Percentiles rank a stretch among this genome's conserved stretches.
Conservation (phyloP, 2,797 vertebrate species). For the Iguana delicatissima region DNA sequence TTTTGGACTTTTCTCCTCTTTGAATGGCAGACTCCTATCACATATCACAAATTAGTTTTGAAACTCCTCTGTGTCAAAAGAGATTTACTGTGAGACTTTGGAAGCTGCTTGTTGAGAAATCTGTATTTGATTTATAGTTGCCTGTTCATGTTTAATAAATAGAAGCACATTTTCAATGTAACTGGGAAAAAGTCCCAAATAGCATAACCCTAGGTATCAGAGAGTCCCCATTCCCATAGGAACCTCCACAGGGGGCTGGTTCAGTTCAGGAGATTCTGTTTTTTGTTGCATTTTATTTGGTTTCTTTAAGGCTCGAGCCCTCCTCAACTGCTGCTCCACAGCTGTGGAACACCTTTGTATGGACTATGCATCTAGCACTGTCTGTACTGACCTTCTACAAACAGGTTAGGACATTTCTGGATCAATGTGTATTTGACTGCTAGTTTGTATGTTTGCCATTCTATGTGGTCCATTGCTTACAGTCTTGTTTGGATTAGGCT, state of each 20-base stretch:
- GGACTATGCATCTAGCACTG: neutral
- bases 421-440: neutral
- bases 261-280: neutral
- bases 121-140: neutral
- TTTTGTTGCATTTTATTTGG: neutral
- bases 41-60: constrained; percentile 7
- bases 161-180: neutral
- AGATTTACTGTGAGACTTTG: neutral
- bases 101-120: neutral
- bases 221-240: no score
- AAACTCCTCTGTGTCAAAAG: neutral
- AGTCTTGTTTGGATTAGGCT: neutral
- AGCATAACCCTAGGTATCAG: neutral
- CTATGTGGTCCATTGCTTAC: neutral
- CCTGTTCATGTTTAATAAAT: neutral
- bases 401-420: neutral
- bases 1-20: neutral
- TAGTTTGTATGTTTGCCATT: neutral
- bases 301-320: neutral
- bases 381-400: neutral
- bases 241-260: neutral
- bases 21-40: neutral
- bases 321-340: neutral
- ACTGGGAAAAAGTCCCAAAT: neutral
- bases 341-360: neutral